phyloP scores from a whole-genome alignment of 2,797 vertebrate genomes.

The Delichon dasypus region DNA sequence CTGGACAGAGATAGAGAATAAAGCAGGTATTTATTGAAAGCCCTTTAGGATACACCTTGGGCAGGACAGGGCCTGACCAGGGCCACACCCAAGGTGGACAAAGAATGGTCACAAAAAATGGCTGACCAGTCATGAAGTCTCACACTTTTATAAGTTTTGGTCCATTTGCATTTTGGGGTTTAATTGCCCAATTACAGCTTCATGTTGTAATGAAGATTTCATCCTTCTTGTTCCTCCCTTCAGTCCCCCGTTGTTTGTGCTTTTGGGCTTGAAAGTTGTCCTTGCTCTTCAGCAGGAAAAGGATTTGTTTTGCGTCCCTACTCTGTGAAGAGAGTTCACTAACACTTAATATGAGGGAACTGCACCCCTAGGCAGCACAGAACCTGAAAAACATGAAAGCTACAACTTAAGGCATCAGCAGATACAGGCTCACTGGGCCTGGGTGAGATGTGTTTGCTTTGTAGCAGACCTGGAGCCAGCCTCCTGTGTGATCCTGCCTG shows the following conservation, averaged over 20 bases:
- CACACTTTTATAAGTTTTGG: not conserved
- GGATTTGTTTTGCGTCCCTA: not conserved
- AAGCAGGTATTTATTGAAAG: not conserved
- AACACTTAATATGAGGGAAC: not conserved
- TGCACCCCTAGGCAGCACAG: not conserved
- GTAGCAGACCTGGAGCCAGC: not conserved
- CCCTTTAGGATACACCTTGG: not conserved
- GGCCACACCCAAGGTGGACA: not conserved
- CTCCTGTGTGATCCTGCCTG: not conserved
- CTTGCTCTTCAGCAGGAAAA: not conserved
- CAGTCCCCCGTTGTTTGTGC: not conserved
- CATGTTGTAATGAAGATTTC: not conserved
- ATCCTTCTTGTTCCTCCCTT: not conserved
- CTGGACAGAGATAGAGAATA: not conserved
- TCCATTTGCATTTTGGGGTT: not conserved
- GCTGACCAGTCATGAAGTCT: accelerated
- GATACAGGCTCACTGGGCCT: not conserved
- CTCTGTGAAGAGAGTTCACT: not conserved
- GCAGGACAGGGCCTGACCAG: not conserved
- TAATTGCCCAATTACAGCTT: not conserved
- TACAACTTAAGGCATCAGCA: not conserved
- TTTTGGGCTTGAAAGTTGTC: not conserved
- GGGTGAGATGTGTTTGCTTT: not conserved
- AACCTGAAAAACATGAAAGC: not conserved
- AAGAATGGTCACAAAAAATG: not conserved